phyloP scores from a whole-genome alignment of 2,888 invertebrate genomes.

The Agelastica alni region DNA sequence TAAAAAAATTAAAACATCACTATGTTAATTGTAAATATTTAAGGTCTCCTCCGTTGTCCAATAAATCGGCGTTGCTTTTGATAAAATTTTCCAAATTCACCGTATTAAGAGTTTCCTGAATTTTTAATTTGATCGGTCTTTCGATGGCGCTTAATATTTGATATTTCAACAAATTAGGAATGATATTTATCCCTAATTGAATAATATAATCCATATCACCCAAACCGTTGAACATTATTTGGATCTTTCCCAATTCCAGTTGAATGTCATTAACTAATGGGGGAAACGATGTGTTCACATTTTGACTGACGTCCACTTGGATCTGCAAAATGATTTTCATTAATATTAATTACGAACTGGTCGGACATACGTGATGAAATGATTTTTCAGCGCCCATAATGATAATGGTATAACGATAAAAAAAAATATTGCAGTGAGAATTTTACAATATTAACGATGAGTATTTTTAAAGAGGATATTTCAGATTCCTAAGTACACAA shows the following conservation, averaged over 20 bases:
- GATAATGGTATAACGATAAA: too few relatives aligned
- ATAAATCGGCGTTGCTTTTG: slow-evolving; percentile 68
- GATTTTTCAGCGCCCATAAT: too few relatives aligned
- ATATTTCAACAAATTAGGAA: slow-evolving; percentile 83
- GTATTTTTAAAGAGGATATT: too few relatives aligned
- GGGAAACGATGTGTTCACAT: slow-evolving; percentile 74
- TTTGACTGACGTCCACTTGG: slow-evolving; percentile 71
- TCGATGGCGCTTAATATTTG: slow-evolving; percentile 87
- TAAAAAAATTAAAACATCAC: too few relatives aligned
- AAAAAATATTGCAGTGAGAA: too few relatives aligned
- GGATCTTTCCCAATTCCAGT: slow-evolving; percentile 73
- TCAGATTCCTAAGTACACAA: too few relatives aligned
- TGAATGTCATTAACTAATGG: slow-evolving; percentile 75
- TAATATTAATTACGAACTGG: too few relatives aligned
- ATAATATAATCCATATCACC: slow-evolving; percentile 84
- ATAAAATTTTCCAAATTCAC: slow-evolving; percentile 76
- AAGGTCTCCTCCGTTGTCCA: slow-evolving; percentile 56
- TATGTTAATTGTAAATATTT: neutral
- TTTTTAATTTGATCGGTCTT: slow-evolving; percentile 72
- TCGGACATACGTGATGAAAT: neutral
- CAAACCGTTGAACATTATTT: slow-evolving; percentile 80
- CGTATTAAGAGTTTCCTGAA: slow-evolving; percentile 75
- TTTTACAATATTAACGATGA: too few relatives aligned
- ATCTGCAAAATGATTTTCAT: slow-evolving; percentile 55
- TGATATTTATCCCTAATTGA: slow-evolving; percentile 78